Evolutionary conservation across 2,113 vertebrate genomes (phyloP).

Genomic region (Cryptotis parvus): DNA sequence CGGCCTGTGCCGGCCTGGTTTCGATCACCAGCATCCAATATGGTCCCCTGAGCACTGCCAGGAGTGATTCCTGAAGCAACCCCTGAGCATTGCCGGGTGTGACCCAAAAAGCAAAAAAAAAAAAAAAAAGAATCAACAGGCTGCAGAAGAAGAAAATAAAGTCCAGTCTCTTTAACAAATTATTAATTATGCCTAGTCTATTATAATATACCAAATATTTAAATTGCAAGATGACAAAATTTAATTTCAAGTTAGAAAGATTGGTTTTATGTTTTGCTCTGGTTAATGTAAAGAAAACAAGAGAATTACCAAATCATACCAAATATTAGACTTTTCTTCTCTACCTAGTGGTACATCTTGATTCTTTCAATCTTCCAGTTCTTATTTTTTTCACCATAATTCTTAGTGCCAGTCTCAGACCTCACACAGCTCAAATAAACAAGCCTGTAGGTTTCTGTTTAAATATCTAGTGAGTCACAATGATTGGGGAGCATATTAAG

Average conservation of each 20-base stretch:
- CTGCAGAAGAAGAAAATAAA: neutral
- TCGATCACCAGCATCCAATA: too few relatives aligned
- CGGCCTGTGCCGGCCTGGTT: too few relatives aligned
- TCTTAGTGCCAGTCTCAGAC: neutral
- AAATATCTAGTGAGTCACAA: neutral
- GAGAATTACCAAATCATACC: neutral
- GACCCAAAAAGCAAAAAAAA: too few relatives aligned
- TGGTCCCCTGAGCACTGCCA: too few relatives aligned
- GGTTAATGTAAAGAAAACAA: neutral
- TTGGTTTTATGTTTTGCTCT: neutral
- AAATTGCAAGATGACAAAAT: conserved; percentile 35
- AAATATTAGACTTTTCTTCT: neutral
- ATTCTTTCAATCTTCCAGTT: neutral
- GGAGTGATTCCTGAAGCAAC: too few relatives aligned
- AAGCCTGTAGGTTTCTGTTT: neutral
- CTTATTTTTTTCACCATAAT: neutral
- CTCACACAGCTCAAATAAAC: neutral
- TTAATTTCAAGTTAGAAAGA: conserved; percentile 5
- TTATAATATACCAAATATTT: neutral
- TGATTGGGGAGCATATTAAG: neutral
- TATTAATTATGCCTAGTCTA: neutral
- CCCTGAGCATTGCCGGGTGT: too few relatives aligned
- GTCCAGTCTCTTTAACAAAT: neutral
- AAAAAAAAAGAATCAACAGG: neutral
- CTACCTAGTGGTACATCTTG: neutral